phyloP scores from a whole-genome alignment of 2,113 vertebrate species.

The Pituophis catenifer region DNA sequence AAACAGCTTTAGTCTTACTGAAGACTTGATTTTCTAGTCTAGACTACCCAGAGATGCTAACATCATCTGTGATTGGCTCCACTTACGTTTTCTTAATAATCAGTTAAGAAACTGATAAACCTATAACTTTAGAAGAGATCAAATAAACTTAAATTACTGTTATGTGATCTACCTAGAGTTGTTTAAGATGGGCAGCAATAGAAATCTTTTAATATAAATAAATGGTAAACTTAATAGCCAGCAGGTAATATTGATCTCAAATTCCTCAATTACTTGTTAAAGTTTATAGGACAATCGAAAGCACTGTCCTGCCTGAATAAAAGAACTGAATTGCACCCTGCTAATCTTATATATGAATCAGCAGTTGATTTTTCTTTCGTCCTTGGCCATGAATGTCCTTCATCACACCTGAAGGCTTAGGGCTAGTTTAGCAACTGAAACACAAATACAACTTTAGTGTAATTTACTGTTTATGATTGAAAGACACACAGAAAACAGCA shows the following conservation, averaged over 20 bases:
- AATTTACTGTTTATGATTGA: constrained; percentile 7
- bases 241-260: background rate
- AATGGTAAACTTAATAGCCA: background rate
- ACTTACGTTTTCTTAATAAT: background rate
- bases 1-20: background rate
- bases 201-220: background rate
- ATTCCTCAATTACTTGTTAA: background rate
- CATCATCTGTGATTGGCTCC: background rate
- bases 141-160: background rate
- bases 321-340: background rate
- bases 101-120: background rate
- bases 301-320: background rate
- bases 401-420: background rate
- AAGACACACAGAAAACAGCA: constrained; percentile 35
- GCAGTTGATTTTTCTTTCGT: background rate
- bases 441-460: background rate
- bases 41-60: background rate
- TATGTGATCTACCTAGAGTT: background rate
- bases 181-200: background rate
- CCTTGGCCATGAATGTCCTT: background rate
- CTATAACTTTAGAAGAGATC: background rate
- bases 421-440: background rate
- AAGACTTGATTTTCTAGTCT: background rate
- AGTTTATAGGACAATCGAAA: background rate
- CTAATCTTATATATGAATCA: background rate